phyloP scores from a whole-genome alignment of 2,113 vertebrate genomes.

The Rhinoptilus africanus region DNA sequence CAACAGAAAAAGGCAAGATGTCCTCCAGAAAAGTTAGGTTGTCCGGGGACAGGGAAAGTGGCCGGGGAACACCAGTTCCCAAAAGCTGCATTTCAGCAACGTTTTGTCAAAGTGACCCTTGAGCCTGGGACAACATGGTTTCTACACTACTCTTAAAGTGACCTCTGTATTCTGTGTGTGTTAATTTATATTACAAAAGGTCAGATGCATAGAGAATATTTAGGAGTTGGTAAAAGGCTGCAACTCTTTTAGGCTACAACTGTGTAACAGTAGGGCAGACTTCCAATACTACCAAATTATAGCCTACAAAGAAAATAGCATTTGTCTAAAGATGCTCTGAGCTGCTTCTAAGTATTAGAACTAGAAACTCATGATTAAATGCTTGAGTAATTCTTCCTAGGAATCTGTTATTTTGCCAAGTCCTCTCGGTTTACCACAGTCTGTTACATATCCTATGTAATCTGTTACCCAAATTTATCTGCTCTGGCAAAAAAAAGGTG shows the following conservation, averaged over 20 bases:
- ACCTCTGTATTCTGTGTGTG: background rate
- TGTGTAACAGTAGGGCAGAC: background rate
- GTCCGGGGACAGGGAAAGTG: background rate
- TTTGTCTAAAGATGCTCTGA: background rate
- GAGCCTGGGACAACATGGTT: rapidly evolving
- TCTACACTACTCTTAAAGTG: background rate
- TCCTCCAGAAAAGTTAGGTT: background rate
- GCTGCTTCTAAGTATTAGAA: background rate
- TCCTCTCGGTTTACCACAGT: background rate
- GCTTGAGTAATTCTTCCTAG: background rate
- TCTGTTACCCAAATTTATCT: background rate
- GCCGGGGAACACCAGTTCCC: background rate
- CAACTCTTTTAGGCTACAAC: background rate
- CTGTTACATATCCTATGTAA: background rate
- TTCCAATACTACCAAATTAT: background rate
- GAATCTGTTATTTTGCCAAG: background rate
- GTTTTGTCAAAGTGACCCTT: background rate
- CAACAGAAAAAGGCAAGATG: background rate
- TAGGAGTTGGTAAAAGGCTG: background rate
- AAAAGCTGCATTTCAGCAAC: background rate
- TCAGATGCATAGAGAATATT: background rate
- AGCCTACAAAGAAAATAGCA: background rate
- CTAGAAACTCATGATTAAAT: background rate
- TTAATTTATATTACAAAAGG: background rate
- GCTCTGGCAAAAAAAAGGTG: background rate